Base-by-base conservation (phyloP, 2,888 invertebrate genomes). In the Patella pellucida region DNA sequence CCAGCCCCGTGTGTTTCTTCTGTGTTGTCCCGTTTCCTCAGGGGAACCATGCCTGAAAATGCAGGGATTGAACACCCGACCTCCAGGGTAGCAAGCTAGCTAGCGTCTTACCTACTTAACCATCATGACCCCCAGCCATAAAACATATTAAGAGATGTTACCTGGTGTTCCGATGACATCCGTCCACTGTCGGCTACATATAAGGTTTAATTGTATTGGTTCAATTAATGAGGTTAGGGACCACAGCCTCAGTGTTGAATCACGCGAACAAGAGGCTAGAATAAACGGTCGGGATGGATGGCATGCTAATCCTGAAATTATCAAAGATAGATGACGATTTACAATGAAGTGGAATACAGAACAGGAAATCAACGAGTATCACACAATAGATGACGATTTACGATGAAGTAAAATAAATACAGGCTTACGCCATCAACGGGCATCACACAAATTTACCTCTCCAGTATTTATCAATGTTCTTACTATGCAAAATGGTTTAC, bases 191-290 rank as follows among this genome's bases (percentile, higher is more conserved):
- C 85, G 84, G 3, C 85, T 82, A 31, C 89, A 88, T 12, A 92
- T 80, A 52, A 91, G 85, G 77, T 87, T 88, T 31, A 91, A 80
- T 73, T 91, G 89, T 51, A 91, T 77, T 15, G 89, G 88, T 68
- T 90, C 88, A 67, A 90, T 85, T 5, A 91, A 85, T 9, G 90
- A 86, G 5, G 88, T 84, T 19, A 91, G 81, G 27, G 90, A 89
- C 91, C 92, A 92, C 19, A 92, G 85, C 41, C 92, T 84, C 56
- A 92, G 86, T 15, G 92, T 92, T 3, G 92, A 92, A 79, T 92
- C 92, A 72, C 92, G 83, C 1, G 91, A 92, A 78, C 89, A 89
- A 9, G 91, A 91, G 2, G 91, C 91, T 79, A 92, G 79, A 19
- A 91, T 80, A 78, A 92, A 91, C 16, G 92, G 92, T 31, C 91